phyloP scores from a whole-genome alignment of 2,888 invertebrate genomes.

The Apodemia hepburni region DNA sequence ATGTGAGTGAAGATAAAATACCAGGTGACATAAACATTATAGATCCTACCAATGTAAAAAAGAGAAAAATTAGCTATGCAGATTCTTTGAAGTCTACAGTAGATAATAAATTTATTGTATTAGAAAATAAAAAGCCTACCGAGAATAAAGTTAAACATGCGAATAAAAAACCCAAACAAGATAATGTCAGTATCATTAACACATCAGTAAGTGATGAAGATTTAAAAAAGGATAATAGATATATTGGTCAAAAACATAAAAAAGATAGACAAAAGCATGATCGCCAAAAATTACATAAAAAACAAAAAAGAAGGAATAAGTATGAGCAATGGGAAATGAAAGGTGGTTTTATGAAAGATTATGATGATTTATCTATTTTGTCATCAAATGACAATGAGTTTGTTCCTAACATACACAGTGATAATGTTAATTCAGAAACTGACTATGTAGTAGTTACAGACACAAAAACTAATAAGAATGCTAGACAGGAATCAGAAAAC shows the following conservation, averaged over 20 bases:
- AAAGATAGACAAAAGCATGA: conserved; percentile 58
- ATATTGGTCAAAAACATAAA: conserved; percentile 50
- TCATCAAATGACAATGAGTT: conserved; percentile 47
- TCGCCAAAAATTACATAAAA: conserved; percentile 57
- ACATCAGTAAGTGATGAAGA: conserved; percentile 53
- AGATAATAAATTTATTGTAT: not conserved
- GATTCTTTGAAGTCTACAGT: conserved; percentile 50
- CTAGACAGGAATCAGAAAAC: not conserved
- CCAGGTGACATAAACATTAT: conserved; percentile 26
- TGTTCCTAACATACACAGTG: conserved; percentile 39
- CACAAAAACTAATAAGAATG: not conserved
- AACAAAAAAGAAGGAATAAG: conserved; percentile 64
- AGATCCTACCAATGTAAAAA: conserved; percentile 31
- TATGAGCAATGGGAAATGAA: conserved; percentile 73
- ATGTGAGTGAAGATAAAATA: conserved; percentile 14
- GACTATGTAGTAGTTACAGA: not conserved
- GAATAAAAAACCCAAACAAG: conserved; percentile 38
- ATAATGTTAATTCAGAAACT: not conserved
- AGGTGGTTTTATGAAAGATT: conserved; percentile 61
- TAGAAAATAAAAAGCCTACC: not conserved
- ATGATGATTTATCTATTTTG: conserved; percentile 51
- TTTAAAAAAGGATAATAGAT: conserved; percentile 62
- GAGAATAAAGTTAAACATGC: conserved; percentile 23
- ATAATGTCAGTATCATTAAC: conserved; percentile 25
- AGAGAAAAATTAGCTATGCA: conserved; percentile 55